Conservation (phyloP, 2,113 vertebrate species). For the Chascanopsetta lugubris region DNA sequence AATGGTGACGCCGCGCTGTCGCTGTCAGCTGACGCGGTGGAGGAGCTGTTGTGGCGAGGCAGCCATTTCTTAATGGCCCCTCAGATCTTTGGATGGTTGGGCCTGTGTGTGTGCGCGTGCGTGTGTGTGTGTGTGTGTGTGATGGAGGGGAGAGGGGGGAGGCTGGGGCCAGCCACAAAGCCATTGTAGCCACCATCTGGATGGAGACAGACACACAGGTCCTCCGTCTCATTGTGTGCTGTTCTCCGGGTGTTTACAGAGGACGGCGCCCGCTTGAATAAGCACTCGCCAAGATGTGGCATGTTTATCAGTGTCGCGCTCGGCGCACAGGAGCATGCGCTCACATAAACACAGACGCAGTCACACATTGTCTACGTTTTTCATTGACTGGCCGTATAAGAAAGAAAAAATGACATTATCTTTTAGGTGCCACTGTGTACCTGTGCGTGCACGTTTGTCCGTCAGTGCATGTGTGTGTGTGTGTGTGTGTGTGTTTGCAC, state of each 20-base stretch:
- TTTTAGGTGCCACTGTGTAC: slow-evolving; percentile 31
- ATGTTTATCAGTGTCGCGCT: slow-evolving; percentile 65
- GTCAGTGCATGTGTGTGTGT: background rate
- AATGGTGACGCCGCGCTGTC: slow-evolving; percentile 12
- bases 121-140: too few species aligned
- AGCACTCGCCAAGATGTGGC: slow-evolving; percentile 61
- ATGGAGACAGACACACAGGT: slow-evolving; percentile 57
- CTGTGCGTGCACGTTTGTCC: slow-evolving; percentile 2
- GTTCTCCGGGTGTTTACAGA: slow-evolving; percentile 57
- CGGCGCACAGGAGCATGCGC: slow-evolving; percentile 15
- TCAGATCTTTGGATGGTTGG: slow-evolving; percentile 53
- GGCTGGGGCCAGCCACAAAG: slow-evolving; percentile 45
- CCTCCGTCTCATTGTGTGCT: slow-evolving; percentile 60
- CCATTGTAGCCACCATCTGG: slow-evolving; percentile 64
- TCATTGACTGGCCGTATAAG: slow-evolving; percentile 66
- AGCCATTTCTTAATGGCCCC: slow-evolving; percentile 59
- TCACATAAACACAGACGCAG: slow-evolving; percentile 53
- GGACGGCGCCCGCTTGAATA: slow-evolving; percentile 47
- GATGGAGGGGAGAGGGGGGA: slow-evolving; percentile 1
- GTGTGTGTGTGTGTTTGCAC: background rate
- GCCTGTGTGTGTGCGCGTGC: too few species aligned
- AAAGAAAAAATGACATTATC: slow-evolving; percentile 71
- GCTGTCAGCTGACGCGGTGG: slow-evolving; percentile 60
- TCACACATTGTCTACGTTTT: slow-evolving; percentile 48
- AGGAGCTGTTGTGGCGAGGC: slow-evolving; percentile 46